Evolutionary conservation across 1,140 invertebrate species (phyloP).

Genomic region (Aphelenchoides fujianensis): DNA sequence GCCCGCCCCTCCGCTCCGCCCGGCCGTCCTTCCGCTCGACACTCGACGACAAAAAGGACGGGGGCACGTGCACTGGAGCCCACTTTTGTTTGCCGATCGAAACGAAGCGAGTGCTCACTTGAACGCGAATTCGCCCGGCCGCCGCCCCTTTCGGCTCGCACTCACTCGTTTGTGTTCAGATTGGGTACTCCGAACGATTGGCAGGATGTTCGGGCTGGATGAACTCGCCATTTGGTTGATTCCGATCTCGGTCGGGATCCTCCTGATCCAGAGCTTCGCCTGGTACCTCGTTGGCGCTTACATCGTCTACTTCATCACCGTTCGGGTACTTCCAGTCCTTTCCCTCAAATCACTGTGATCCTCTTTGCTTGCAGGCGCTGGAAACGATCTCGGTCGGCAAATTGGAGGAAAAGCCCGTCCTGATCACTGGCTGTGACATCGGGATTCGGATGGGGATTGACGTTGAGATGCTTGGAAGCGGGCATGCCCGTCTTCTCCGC

Average conservation of each 20-base stretch:
- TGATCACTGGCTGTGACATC: slow-evolving; percentile 28
- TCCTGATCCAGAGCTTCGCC: slow-evolving; percentile 20
- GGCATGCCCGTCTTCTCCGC: slow-evolving; percentile 26
- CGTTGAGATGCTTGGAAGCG: slow-evolving; percentile 13
- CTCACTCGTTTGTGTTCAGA: not conserved
- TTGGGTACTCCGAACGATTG: not conserved
- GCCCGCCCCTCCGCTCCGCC: too few species aligned
- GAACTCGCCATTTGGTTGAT: slow-evolving; percentile 27
- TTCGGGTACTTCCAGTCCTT: slow-evolving; percentile 21
- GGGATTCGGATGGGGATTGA: slow-evolving; percentile 27
- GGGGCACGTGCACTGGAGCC: not conserved
- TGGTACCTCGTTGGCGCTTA: slow-evolving; percentile 19
- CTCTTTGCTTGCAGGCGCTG: not conserved
- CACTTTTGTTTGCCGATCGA: not conserved
- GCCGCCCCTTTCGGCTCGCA: too few species aligned
- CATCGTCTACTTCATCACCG: slow-evolving; percentile 25
- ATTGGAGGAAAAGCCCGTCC: slow-evolving; percentile 21
- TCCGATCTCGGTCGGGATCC: slow-evolving; percentile 18
- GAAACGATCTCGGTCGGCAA: slow-evolving; percentile 21
- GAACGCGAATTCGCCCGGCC: too few species aligned
- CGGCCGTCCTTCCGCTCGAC: too few species aligned
- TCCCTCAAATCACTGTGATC: too few species aligned
- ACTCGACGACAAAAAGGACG: too few species aligned
- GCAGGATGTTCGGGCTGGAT: slow-evolving; percentile 7
- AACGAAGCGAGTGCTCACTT: too few species aligned